These are phyloP conservation scores for Fulmarus glacialis DNA, from an alignment of 2,113 vertebrate genomes.

Conservation along the genomic window DNA sequence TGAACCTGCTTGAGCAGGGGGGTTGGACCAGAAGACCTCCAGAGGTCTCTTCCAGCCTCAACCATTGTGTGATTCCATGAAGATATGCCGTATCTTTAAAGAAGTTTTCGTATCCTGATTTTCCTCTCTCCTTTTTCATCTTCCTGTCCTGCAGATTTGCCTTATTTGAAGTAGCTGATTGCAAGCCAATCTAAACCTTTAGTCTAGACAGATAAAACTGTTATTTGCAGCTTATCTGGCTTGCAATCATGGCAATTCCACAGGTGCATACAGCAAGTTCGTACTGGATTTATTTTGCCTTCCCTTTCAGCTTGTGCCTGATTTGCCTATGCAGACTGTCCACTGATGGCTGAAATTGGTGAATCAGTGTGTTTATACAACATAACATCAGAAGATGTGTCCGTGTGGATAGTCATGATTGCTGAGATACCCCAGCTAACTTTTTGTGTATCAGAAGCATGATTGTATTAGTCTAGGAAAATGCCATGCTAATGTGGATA, in stretches of 20 bases:
- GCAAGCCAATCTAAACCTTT: constrained; percentile 39
- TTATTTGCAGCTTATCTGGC: constrained; percentile 38
- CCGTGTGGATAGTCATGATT: neutral
- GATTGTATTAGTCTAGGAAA: neutral
- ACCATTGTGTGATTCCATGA: neutral
- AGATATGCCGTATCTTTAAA: neutral
- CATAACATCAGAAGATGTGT: neutral
- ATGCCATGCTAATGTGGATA: neutral
- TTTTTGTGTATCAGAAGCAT: neutral
- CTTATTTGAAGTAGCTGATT: neutral
- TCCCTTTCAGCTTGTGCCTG: neutral
- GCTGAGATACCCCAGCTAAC: neutral
- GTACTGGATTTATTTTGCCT: constrained; percentile 31
- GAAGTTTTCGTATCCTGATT: neutral
- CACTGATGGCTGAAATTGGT: neutral
- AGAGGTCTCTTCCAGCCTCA: neutral
- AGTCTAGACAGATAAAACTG: constrained; percentile 57
- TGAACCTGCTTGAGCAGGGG: accelerated
- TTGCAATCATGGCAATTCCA: neutral
- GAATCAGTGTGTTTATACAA: constrained; percentile 4
- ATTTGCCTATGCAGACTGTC: neutral
- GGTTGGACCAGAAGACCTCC: neutral
- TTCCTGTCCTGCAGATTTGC: neutral
- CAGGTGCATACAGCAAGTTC: constrained; percentile 37
- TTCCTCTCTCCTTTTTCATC: neutral